Conservation (phyloP, 2,888 invertebrate species). For the Hydraecia micacea region DNA sequence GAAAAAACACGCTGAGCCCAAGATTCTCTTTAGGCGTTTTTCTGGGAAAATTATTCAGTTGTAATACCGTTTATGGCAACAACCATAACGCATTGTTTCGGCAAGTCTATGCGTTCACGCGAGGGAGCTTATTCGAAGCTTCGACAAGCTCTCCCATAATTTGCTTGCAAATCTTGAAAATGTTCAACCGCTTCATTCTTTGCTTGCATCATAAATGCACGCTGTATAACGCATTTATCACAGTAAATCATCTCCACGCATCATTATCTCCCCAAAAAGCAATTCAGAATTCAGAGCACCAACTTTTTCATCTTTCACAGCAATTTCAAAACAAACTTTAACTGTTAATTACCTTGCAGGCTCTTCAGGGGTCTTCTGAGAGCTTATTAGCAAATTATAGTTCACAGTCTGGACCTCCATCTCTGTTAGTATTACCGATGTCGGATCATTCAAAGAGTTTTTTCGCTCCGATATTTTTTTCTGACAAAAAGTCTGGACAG, state of each 20-base stretch:
- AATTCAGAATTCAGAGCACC: conserved; percentile 35
- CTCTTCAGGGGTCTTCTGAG: conserved; percentile 42
- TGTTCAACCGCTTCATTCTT: background rate
- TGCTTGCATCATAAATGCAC: conserved; percentile 1
- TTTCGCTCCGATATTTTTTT: conserved; percentile 60
- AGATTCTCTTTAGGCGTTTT: too few species aligned
- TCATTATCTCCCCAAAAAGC: conserved; percentile 44
- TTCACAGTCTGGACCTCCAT: conserved; percentile 46
- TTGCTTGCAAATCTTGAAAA: background rate
- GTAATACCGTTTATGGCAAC: background rate
- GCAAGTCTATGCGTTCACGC: background rate
- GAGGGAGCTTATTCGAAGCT: background rate
- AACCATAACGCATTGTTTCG: background rate
- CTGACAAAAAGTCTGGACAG: conserved; percentile 59
- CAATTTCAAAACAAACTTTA: conserved; percentile 66
- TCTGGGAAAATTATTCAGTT: background rate
- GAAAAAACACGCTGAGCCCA: too few species aligned
- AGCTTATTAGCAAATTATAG: conserved; percentile 69
- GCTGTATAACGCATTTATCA: conserved; percentile 6
- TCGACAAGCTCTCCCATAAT: background rate
- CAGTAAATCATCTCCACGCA: conserved; percentile 37
- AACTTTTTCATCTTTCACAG: conserved; percentile 48
- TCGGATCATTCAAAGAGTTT: conserved; percentile 69
- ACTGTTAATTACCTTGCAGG: conserved; percentile 52
- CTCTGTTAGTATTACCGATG: conserved; percentile 62